Percentiles rank a stretch among this genome's conserved stretches.
Evolutionary conservation across 1,140 invertebrate genomes (phyloP).

Genomic region (Tetragnatha versicolor): DNA sequence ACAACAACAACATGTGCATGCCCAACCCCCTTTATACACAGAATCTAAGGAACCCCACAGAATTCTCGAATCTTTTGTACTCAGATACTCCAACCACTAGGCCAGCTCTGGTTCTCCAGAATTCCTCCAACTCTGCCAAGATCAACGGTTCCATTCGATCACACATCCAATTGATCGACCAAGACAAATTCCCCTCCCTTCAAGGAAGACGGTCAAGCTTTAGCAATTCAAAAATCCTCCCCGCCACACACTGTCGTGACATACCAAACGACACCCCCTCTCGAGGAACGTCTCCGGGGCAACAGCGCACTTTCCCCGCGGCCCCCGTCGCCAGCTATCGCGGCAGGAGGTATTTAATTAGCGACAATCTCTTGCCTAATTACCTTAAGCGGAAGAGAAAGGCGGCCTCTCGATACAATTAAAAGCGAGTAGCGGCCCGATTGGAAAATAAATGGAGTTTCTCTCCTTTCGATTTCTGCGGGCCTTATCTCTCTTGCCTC

Average conservation of each 20-base stretch:
- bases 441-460: slow-evolving; percentile 51
- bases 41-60: too few species aligned
- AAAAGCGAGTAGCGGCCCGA: slow-evolving; percentile 38
- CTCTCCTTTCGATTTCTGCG: slow-evolving; percentile 2
- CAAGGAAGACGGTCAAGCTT: too few species aligned
- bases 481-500: not conserved
- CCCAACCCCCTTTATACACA: too few species aligned
- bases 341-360: slow-evolving; percentile 48
- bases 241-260: not conserved
- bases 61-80: too few species aligned
- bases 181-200: too few species aligned
- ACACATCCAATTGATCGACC: too few species aligned
- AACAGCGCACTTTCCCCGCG: not conserved
- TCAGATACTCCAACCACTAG: too few species aligned
- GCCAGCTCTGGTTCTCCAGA: too few species aligned
- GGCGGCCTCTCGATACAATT: slow-evolving; percentile 29
- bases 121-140: too few species aligned
- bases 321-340: slow-evolving; percentile 25
- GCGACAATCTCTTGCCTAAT: slow-evolving; percentile 51
- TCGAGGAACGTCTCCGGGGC: not conserved
- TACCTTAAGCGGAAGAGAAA: slow-evolving; percentile 51
- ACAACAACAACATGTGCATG: too few species aligned
- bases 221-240: not conserved
- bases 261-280: not conserved
- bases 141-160: too few species aligned